A percentile compares a stretch with the other conserved stretches of the same genome.
Conservation (phyloP, 1,140 invertebrate species). For the Monomorium pharaonis region DNA sequence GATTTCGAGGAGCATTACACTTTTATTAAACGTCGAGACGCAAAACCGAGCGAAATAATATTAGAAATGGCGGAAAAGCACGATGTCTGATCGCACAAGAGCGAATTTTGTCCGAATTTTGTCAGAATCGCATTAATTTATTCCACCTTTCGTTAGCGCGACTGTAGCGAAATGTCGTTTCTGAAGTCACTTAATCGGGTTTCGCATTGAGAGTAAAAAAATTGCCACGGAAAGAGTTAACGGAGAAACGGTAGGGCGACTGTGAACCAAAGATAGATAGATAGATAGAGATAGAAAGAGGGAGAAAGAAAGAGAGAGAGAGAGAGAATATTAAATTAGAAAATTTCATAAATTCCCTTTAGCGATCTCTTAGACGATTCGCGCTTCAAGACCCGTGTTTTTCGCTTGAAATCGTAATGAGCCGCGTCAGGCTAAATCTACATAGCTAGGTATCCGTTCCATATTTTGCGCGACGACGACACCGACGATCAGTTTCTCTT, state of each 20-base stretch:
- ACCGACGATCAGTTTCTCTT: conserved; percentile 20
- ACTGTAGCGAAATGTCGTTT: conserved; percentile 64
- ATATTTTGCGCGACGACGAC: conserved; percentile 25
- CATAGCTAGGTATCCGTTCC: conserved; percentile 31
- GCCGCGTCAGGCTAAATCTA: conserved; percentile 77
- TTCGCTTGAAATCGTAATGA: conserved; percentile 83
- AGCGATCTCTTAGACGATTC: conserved; percentile 80
- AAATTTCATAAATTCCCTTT: conserved; percentile 86
- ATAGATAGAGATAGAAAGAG: conserved; percentile 18
- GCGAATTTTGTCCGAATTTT: conserved; percentile 33
- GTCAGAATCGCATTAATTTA: conserved; percentile 59
- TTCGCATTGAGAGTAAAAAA: conserved; percentile 76
- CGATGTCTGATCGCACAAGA: conserved; percentile 26
- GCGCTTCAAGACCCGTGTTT: conserved; percentile 80
- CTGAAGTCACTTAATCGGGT: conserved; percentile 67
- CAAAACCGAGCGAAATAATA: conserved; percentile 18
- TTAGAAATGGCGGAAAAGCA: not conserved
- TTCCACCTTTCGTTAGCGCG: conserved; percentile 51
- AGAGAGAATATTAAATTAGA: conserved; percentile 82
- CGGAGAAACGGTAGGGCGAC: conserved; percentile 69
- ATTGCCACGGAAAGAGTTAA: conserved; percentile 76
- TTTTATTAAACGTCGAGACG: conserved; percentile 38
- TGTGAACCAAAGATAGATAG: conserved; percentile 76
- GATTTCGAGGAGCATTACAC: conserved; percentile 29
- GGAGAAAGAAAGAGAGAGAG: not conserved